Conservation (phyloP, 1,140 invertebrate genomes). For the Zaprionus gabonicus region DNA sequence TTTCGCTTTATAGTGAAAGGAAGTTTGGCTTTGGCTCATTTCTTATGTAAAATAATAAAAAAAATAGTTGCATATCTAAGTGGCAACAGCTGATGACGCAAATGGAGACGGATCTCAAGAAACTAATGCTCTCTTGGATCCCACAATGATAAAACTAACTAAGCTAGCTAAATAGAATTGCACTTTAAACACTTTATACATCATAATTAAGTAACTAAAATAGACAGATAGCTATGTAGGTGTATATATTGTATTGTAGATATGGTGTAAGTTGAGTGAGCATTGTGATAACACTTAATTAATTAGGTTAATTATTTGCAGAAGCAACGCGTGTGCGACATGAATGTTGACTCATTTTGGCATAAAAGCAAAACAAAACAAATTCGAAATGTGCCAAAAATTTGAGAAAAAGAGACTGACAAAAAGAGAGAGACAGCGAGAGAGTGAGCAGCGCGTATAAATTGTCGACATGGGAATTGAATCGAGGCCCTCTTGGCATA, state of each 20-base stretch:
- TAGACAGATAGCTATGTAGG: background rate
- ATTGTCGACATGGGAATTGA: background rate
- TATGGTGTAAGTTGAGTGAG: conserved; percentile 2
- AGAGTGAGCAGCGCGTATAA: background rate
- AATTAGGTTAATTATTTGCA: conserved; percentile 34
- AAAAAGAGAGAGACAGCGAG: conserved; percentile 23
- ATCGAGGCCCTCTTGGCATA: background rate
- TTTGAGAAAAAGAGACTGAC: background rate
- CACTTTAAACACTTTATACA: too few relatives aligned
- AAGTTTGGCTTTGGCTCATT: conserved; percentile 38
- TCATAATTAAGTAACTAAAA: background rate
- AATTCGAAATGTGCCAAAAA: conserved; percentile 19
- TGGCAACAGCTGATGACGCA: conserved; percentile 31
- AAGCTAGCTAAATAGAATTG: background rate
- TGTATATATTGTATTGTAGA: background rate
- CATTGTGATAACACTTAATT: conserved; percentile 29
- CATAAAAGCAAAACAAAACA: conserved; percentile 12
- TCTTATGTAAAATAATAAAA: conserved; percentile 37
- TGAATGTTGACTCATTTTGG: conserved; percentile 17
- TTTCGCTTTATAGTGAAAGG: conserved; percentile 43
- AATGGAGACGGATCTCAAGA: background rate
- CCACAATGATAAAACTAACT: background rate
- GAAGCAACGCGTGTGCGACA: conserved; percentile 3
- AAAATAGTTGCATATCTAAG: conserved; percentile 40
- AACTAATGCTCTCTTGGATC: background rate